Evolutionary conservation across 2,113 vertebrate species (phyloP).

Genomic region (Empidonax alnorum): DNA sequence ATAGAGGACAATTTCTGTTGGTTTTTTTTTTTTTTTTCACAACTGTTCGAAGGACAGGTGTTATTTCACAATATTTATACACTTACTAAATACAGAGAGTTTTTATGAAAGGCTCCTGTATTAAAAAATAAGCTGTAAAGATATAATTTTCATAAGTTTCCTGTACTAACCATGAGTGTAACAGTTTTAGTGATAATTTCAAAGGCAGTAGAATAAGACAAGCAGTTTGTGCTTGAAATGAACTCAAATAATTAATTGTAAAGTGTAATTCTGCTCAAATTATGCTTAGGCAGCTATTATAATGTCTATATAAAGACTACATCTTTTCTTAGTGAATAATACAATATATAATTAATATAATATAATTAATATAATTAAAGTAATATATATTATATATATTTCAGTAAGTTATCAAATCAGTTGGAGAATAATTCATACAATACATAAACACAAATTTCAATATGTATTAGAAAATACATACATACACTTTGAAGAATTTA

Average conservation of each 20-base stretch:
- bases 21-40: conserved; percentile 26
- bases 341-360: too few relatives aligned
- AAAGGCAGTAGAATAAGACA: background rate
- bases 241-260: background rate
- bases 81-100: background rate
- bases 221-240: background rate
- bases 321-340: background rate
- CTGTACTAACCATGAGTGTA: background rate
- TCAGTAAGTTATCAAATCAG: background rate
- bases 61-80: background rate
- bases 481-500: background rate
- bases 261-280: background rate
- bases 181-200: background rate
- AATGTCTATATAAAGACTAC: background rate
- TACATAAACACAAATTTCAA: background rate
- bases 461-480: background rate
- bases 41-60: conserved; percentile 25
- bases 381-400: background rate
- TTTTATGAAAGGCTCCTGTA: conserved; percentile 7
- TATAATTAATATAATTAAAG: too few relatives aligned
- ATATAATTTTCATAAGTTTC: background rate
- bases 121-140: conserved; percentile 23
- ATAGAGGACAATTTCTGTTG: background rate
- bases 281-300: background rate
- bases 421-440: background rate